phyloP scores from a whole-genome alignment of 2,797 vertebrate species.

The Lepilemur septentrionalis region DNA sequence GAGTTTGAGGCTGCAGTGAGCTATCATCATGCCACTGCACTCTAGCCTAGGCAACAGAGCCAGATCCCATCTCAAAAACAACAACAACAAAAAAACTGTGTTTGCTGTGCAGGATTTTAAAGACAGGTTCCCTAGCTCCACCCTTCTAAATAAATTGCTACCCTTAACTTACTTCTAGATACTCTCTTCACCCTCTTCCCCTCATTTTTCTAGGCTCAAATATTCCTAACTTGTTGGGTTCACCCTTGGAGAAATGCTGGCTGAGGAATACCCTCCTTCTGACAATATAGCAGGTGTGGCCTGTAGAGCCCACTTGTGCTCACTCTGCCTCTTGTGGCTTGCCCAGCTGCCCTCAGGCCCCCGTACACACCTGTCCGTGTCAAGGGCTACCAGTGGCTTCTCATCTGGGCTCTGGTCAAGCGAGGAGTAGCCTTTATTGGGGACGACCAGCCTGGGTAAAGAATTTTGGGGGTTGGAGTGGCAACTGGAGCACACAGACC shows the following conservation, averaged over 20 bases:
- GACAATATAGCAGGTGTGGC: not conserved
- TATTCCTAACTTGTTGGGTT: not conserved
- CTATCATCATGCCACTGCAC: not conserved
- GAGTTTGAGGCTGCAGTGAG: not conserved
- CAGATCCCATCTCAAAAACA: not conserved
- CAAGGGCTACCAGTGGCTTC: constrained; percentile 97
- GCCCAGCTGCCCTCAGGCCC: not conserved
- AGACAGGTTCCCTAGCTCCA: not conserved
- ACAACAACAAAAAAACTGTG: constrained; percentile 12
- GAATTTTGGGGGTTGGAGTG: constrained; percentile 55
- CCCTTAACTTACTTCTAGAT: not conserved
- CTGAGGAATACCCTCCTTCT: not conserved
- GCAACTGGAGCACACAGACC: not conserved
- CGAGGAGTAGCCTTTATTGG: constrained; percentile 98
- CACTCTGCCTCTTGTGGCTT: not conserved
- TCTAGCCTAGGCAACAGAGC: not conserved
- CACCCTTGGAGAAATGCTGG: not conserved
- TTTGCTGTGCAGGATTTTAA: not conserved
- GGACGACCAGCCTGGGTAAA: constrained; percentile 93
- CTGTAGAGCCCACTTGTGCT: not conserved
- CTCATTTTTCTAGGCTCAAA: not conserved
- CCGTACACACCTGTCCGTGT: constrained; percentile 94
- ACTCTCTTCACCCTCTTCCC: not conserved
- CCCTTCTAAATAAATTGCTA: not conserved
- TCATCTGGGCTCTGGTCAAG: constrained; percentile 99